Evolutionary conservation across 2,888 invertebrate genomes (phyloP).

Genomic region (Trypoxylon attenuatum): DNA sequence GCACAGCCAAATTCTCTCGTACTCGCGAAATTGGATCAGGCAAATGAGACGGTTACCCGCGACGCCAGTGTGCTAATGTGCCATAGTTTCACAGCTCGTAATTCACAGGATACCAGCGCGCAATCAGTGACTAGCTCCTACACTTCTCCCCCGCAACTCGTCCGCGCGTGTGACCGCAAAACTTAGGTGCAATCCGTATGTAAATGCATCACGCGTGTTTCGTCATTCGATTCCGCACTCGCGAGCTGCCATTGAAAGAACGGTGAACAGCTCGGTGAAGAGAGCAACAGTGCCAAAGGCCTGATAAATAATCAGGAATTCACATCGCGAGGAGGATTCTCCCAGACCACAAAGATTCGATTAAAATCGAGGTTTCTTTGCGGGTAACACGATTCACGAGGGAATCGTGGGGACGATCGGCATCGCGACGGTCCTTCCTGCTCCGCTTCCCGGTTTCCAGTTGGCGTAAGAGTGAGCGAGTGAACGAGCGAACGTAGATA

Average conservation of each 20-base stretch:
- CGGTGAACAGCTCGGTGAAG: too few relatives aligned
- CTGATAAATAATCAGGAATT: too few relatives aligned
- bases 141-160: not conserved
- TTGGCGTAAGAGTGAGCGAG: not conserved
- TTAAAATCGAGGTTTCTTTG: not conserved
- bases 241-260: too few relatives aligned
- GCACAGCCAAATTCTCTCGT: not conserved
- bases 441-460: conserved; percentile 46
- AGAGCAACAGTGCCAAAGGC: too few relatives aligned
- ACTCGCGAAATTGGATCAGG: not conserved
- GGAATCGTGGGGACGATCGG: not conserved
- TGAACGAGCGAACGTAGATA: not conserved
- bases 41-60: not conserved
- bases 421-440: conserved; percentile 36
- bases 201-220: not conserved
- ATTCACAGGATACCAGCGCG: not conserved
- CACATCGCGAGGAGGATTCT: too few relatives aligned
- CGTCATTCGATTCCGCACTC: too few relatives aligned
- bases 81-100: not conserved
- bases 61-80: not conserved
- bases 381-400: not conserved
- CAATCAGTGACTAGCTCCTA: not conserved
- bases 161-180: not conserved
- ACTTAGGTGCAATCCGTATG: not conserved
- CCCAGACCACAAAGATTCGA: too few relatives aligned